phyloP scores from a whole-genome alignment of 2,797 vertebrate genomes.

The Otolemur crassicaudatus region DNA sequence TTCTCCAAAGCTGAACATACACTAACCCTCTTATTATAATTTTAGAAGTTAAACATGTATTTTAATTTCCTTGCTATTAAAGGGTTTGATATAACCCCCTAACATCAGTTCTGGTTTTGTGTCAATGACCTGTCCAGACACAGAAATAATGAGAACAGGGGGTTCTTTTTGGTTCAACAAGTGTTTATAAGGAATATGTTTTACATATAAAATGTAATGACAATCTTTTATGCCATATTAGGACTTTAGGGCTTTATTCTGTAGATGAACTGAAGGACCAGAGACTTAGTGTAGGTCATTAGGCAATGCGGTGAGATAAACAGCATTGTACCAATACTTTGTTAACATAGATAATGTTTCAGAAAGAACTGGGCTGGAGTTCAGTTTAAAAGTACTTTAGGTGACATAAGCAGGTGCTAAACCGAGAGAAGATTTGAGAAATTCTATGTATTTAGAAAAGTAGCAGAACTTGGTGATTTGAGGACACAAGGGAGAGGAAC shows the following conservation, averaged over 20 bases:
- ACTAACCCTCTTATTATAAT: constrained; percentile 1
- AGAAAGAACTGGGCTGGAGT: background rate
- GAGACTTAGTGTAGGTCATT: background rate
- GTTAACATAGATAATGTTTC: background rate
- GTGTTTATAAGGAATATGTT: constrained; percentile 16
- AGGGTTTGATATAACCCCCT: background rate
- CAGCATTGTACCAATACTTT: background rate
- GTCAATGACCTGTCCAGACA: background rate
- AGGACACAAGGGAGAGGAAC: background rate
- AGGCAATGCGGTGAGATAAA: background rate
- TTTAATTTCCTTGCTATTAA: constrained; percentile 21
- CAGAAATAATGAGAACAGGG: background rate
- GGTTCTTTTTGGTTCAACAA: constrained; percentile 10
- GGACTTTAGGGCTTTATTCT: background rate
- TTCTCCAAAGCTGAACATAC: background rate
- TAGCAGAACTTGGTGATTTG: background rate
- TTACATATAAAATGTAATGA: background rate
- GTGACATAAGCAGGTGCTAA: background rate
- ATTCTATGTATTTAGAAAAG: background rate
- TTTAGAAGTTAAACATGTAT: background rate
- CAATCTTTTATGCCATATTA: background rate
- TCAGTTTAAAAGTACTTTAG: background rate
- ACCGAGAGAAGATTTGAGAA: background rate
- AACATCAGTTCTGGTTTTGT: constrained; percentile 3
- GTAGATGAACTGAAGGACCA: background rate